Evolutionary conservation across 2,797 vertebrate genomes (phyloP).

Genomic region (Enteromius argenteus): DNA sequence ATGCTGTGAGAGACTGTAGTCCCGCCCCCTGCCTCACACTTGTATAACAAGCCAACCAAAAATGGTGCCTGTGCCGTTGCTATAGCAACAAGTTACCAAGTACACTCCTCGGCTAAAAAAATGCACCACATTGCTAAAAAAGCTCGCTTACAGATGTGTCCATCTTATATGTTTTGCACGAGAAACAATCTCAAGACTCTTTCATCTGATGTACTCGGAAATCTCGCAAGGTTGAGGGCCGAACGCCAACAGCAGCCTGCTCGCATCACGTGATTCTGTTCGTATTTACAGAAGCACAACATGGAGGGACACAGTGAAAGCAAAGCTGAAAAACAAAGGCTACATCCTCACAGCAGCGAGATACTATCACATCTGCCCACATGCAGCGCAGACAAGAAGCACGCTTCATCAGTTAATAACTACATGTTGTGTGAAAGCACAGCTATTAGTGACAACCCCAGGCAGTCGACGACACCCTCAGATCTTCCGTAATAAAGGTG

Average conservation of each 20-base stretch:
- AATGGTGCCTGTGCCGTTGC: conserved; percentile 54
- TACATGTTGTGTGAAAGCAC: conserved; percentile 32
- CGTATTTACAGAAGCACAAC: conserved; percentile 4
- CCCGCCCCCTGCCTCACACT: conserved; percentile 18
- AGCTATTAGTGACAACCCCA: not conserved
- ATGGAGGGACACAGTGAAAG: not conserved
- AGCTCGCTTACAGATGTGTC: conserved; percentile 9
- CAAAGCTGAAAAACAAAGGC: conserved; percentile 39
- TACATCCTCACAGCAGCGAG: conserved; percentile 24
- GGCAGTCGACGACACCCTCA: not conserved
- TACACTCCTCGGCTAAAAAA: conserved; percentile 37
- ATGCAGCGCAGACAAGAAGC: conserved; percentile 21
- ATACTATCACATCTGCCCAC: conserved; percentile 33
- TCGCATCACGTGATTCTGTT: not conserved
- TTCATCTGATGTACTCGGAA: not conserved
- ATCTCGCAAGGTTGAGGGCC: not conserved
- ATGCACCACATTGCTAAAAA: conserved; percentile 44
- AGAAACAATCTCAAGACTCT: conserved; percentile 1
- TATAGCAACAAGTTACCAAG: conserved; percentile 59
- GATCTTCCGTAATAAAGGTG: not conserved
- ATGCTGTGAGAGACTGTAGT: conserved; percentile 41
- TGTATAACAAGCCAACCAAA: conserved; percentile 26
- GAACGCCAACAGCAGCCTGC: not conserved
- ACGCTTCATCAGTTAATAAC: conserved; percentile 27
- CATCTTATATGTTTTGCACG: conserved; percentile 15